phyloP scores from a whole-genome alignment of 2,888 invertebrate species.

The Odontomyia ornata region DNA sequence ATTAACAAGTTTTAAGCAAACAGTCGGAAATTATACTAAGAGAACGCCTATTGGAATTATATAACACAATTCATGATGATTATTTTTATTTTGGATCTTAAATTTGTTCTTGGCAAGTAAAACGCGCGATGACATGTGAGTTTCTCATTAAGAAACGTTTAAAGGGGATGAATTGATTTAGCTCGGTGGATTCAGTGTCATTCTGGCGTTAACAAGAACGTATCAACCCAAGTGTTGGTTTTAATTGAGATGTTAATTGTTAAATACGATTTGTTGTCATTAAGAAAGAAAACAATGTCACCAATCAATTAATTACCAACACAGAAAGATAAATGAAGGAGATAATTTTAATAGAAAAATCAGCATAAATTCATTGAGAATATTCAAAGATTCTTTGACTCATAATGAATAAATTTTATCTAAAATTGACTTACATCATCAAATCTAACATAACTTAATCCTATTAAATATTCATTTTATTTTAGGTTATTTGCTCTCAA shows the following conservation, averaged over 20 bases:
- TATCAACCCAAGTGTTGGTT: not conserved
- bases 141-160: not conserved
- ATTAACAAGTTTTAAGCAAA: constrained; percentile 2
- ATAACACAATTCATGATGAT: not conserved
- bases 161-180: constrained; percentile 17
- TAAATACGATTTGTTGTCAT: constrained; percentile 11
- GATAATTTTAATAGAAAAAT: not conserved
- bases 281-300: not conserved
- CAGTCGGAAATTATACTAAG: not conserved
- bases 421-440: too few species aligned
- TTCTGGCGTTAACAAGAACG: not conserved
- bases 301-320: not conserved
- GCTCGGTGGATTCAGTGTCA: constrained; percentile 6
- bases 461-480: not conserved
- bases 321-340: not conserved
- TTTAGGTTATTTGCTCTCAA: constrained; percentile 81
- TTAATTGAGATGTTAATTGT: constrained; percentile 8
- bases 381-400: too few species aligned
- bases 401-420: too few species aligned
- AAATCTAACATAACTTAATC: not conserved
- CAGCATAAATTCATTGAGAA: too few species aligned
- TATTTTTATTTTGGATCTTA: not conserved
- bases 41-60: constrained; percentile 3
- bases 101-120: not conserved
- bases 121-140: constrained; percentile 22